Conservation (phyloP, 2,797 vertebrate genomes). For the Macrochelys suwanniensis region DNA sequence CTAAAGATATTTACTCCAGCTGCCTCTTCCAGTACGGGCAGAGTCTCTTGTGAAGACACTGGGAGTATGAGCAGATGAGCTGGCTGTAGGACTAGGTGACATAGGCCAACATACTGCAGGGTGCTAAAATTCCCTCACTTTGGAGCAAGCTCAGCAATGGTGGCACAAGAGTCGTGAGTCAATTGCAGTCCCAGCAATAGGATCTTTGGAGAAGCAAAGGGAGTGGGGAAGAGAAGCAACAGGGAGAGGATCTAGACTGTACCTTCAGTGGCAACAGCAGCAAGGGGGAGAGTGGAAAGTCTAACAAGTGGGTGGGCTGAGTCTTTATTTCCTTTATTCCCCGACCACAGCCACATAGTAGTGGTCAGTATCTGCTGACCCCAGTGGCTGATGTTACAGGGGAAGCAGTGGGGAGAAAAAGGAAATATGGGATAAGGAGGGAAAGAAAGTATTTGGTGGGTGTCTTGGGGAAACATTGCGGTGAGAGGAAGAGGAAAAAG, state of each 20-base stretch:
- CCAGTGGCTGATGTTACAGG: background rate
- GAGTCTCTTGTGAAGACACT: background rate
- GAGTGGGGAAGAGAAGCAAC: background rate
- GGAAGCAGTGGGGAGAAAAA: background rate
- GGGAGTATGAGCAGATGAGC: background rate
- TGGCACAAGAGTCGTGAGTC: background rate
- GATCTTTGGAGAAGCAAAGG: background rate
- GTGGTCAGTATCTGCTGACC: background rate
- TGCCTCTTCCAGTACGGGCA: background rate
- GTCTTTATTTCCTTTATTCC: no score
- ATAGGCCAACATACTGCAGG: background rate
- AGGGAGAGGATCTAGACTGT: background rate
- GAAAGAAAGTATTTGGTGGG: background rate
- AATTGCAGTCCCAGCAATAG: background rate
- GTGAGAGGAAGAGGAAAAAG: background rate
- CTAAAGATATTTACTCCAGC: background rate
- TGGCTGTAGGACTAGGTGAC: background rate
- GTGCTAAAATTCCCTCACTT: background rate
- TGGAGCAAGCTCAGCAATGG: background rate
- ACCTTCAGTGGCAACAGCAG: background rate
- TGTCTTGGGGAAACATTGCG: background rate
- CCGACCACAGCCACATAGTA: no score
- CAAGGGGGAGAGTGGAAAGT: background rate
- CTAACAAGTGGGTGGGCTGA: background rate
- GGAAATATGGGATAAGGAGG: background rate